phyloP scores from a whole-genome alignment of 1,140 invertebrate genomes.

The Campoletis sonorensis region DNA sequence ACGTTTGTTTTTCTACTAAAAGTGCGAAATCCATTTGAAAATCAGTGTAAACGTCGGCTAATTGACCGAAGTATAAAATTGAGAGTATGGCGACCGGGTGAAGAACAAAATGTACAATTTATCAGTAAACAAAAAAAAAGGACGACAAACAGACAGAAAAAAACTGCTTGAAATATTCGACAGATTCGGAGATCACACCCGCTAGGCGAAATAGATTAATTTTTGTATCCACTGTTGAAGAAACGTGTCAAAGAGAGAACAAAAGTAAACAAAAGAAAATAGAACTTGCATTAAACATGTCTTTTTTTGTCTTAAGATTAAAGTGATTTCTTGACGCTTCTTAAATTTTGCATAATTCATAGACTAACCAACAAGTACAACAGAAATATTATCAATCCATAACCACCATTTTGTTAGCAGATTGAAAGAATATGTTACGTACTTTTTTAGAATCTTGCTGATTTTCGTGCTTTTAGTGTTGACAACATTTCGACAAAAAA shows the following conservation, averaged over 20 bases:
- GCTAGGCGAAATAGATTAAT: constrained; percentile 47
- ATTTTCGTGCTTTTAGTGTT: too few species aligned
- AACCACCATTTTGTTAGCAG: background rate
- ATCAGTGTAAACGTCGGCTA: constrained; percentile 8
- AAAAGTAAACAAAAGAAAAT: background rate
- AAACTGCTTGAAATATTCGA: constrained; percentile 13
- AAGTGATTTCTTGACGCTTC: background rate
- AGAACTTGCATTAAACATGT: background rate
- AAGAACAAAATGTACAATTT: constrained; percentile 36
- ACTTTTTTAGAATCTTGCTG: background rate
- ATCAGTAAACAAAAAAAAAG: constrained; percentile 14
- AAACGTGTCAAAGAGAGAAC: constrained; percentile 39
- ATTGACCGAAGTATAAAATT: background rate
- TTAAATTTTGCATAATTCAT: background rate
- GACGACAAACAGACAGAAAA: background rate
- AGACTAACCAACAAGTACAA: background rate
- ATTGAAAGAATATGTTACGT: background rate
- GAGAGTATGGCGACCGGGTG: background rate
- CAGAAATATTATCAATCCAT: too few species aligned
- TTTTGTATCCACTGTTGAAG: constrained; percentile 48
- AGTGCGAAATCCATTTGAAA: background rate
- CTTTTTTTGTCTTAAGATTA: background rate
- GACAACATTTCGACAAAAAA: background rate
- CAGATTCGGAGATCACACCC: constrained; percentile 6
- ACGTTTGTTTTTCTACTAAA: background rate